These are phyloP conservation scores for Rhagoletis pomonella DNA, from an alignment of 1,140 invertebrate species.

Conservation along the genomic window DNA sequence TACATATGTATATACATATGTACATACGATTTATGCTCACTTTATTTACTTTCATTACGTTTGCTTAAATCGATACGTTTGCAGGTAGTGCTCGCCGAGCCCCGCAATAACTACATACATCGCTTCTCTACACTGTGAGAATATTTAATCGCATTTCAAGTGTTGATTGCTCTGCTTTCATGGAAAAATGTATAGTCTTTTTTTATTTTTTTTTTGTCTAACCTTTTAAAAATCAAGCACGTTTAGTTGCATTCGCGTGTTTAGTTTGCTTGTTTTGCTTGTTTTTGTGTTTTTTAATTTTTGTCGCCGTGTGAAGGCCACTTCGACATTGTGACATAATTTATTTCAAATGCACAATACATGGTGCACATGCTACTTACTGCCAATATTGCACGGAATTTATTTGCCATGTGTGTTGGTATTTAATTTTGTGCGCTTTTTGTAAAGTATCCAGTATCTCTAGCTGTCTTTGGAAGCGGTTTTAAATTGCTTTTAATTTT, in stretches of 20 bases:
- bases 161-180: not conserved
- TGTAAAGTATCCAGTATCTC: not conserved
- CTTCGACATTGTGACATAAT: constrained; percentile 33
- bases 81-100: too few species aligned
- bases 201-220: not conserved
- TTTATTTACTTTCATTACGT: too few species aligned
- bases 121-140: constrained; percentile 13
- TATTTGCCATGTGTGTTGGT: not conserved
- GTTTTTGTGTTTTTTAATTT: not conserved
- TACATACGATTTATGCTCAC: too few species aligned
- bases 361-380: not conserved
- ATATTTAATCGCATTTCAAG: not conserved
- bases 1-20: not conserved
- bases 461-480: not conserved
- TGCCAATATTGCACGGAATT: not conserved
- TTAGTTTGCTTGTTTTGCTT: not conserved
- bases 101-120: not conserved
- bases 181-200: not conserved
- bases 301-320: constrained; percentile 7
- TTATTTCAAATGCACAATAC: constrained; percentile 23
- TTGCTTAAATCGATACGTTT: too few species aligned
- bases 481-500: not conserved
- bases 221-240: not conserved
- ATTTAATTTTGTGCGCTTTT: not conserved
- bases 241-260: constrained; percentile 10